A percentile compares a stretch with the other conserved stretches of the same genome.
phyloP scores from a whole-genome alignment of 2,113 vertebrate genomes.

The Daboia siamensis region DNA sequence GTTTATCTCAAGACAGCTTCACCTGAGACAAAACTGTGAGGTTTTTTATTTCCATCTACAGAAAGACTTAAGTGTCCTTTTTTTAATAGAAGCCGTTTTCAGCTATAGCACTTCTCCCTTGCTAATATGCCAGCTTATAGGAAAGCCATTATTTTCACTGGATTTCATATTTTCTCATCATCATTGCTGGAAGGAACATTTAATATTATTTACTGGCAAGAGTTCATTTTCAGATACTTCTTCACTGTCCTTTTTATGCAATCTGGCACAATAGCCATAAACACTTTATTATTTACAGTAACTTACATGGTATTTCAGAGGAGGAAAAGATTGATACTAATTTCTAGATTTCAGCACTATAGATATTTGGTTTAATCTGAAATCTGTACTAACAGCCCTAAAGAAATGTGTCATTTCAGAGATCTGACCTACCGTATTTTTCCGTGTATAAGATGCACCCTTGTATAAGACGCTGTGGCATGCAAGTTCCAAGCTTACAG shows the following conservation, averaged over 20 bases:
- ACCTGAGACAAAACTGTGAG: neutral
- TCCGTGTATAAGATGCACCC: too few species aligned
- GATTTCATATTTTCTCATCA: neutral
- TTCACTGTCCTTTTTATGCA: neutral
- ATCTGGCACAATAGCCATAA: neutral
- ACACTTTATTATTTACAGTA: neutral
- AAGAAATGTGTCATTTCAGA: neutral
- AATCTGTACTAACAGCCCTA: neutral
- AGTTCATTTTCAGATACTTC: neutral
- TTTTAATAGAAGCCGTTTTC: neutral
- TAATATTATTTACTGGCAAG: neutral
- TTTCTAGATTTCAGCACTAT: neutral
- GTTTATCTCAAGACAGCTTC: neutral
- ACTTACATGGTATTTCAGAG: neutral
- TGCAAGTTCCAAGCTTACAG: too few species aligned
- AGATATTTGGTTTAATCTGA: neutral
- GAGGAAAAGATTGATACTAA: neutral
- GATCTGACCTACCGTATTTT: neutral
- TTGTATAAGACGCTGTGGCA: too few species aligned
- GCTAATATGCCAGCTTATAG: neutral
- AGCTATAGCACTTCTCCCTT: neutral
- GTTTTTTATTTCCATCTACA: neutral
- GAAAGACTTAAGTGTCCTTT: neutral
- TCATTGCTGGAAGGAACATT: neutral
- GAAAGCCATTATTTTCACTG: neutral